Evolutionary conservation across 2,888 invertebrate species (phyloP).

Genomic region (Muscina levida): DNA sequence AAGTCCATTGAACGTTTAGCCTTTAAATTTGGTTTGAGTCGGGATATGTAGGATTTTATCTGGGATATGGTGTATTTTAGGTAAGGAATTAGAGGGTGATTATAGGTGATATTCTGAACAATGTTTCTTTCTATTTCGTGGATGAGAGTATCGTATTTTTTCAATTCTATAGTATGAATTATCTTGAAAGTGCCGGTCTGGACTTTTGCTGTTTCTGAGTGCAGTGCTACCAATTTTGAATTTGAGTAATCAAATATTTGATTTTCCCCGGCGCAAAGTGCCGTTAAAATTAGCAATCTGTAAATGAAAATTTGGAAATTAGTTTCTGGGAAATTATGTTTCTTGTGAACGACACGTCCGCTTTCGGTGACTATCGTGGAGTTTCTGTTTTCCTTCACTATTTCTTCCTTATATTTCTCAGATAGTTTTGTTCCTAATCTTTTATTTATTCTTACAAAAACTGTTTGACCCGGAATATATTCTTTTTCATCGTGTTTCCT

Average conservation of each 20-base stretch:
- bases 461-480: slow-evolving; percentile 50
- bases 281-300: background rate
- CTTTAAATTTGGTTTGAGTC: background rate
- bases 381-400: slow-evolving; percentile 26
- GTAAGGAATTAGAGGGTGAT: slow-evolving; percentile 16
- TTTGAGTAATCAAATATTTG: slow-evolving; percentile 55
- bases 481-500: slow-evolving; percentile 24
- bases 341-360: slow-evolving; percentile 1
- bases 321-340: background rate
- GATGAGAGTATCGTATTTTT: slow-evolving; percentile 30
- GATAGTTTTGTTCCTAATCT: slow-evolving; percentile 54
- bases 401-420: slow-evolving; percentile 25
- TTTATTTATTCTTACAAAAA: slow-evolving; percentile 64
- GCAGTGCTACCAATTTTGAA: slow-evolving; percentile 38
- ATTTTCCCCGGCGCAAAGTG: background rate
- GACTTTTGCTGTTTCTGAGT: slow-evolving; percentile 43
- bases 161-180: slow-evolving; percentile 45
- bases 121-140: background rate
- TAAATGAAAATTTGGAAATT: background rate
- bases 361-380: slow-evolving; percentile 31
- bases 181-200: slow-evolving; percentile 50
- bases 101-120: background rate
- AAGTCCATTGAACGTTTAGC: slow-evolving; percentile 21
- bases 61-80: too few relatives aligned
- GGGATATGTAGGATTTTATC: slow-evolving; percentile 1